These are phyloP conservation scores for Glomeris marginata DNA, from an alignment of 2,888 invertebrate species.

Conservation along the genomic window DNA sequence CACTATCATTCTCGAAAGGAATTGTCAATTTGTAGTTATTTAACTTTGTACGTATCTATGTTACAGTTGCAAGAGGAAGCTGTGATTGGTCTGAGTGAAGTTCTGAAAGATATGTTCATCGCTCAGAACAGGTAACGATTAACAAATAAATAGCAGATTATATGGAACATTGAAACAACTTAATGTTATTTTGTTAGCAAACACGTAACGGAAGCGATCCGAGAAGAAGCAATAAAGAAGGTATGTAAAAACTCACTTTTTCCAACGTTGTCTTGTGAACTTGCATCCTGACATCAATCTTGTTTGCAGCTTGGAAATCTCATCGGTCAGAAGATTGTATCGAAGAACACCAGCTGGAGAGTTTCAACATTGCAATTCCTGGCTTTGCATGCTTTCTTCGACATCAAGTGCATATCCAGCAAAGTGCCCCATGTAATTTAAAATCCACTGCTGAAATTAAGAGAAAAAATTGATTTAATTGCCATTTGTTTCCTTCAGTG, in stretches of 20 bases:
- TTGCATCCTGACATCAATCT: too few relatives aligned
- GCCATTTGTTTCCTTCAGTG: too few relatives aligned
- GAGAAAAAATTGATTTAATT: too few relatives aligned
- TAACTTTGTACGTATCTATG: neutral
- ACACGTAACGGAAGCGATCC: too few relatives aligned
- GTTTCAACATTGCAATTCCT: neutral
- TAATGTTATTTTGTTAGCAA: too few relatives aligned
- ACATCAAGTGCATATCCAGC: neutral
- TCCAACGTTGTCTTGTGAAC: too few relatives aligned
- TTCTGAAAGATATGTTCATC: neutral
- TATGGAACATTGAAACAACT: too few relatives aligned
- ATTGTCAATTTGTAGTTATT: slow-evolving; percentile 1
- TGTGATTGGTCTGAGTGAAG: neutral
- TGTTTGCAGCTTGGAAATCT: neutral
- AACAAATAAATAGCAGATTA: too few relatives aligned
- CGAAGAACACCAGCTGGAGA: neutral
- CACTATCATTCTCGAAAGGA: too few relatives aligned
- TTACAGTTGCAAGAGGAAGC: slow-evolving; percentile 5
- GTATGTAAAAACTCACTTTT: too few relatives aligned
- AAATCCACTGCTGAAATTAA: too few relatives aligned
- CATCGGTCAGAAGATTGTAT: neutral
- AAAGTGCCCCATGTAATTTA: slow-evolving; percentile 6
- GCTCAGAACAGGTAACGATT: neutral
- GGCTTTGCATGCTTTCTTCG: slow-evolving; percentile 2
- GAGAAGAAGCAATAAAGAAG: too few relatives aligned